Percentiles rank a stretch among this genome's conserved stretches.
These are phyloP conservation scores for Thunnus maccoyii DNA, from an alignment of 2,113 vertebrate species.

Conservation along the genomic window DNA sequence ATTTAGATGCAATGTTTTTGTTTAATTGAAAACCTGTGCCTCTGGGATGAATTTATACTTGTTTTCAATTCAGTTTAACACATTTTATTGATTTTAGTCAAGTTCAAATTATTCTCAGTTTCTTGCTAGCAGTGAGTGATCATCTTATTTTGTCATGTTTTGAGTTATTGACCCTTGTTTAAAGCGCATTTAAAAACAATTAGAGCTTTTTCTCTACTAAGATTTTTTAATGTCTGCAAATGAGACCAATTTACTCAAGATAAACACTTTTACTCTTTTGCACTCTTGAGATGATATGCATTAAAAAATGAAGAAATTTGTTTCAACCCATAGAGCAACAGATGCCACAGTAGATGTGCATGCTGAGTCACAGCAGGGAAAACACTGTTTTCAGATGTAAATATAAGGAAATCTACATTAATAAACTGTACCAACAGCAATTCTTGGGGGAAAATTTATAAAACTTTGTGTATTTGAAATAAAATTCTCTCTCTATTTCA, in stretches of 20 bases:
- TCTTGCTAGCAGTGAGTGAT: background rate
- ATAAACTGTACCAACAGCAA: background rate
- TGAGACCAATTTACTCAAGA: background rate
- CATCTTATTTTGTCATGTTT: background rate
- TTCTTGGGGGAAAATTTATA: background rate
- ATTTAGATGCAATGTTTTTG: background rate
- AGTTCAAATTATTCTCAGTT: constrained; percentile 24
- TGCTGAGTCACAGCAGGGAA: constrained; percentile 12
- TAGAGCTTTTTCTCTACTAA: background rate
- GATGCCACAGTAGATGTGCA: background rate
- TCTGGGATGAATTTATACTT: background rate
- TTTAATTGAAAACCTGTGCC: background rate
- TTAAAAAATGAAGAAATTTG: background rate
- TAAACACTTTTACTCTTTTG: background rate
- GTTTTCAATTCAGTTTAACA: constrained; percentile 27
- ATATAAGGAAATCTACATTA: constrained; percentile 17
- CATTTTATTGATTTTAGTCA: constrained; percentile 28
- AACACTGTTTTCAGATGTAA: background rate
- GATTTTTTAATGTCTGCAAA: background rate
- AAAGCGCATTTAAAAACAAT: constrained; percentile 1
- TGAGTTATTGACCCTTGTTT: constrained; percentile 8
- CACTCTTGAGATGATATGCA: background rate
- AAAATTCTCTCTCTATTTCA: background rate
- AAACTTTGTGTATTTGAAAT: background rate
- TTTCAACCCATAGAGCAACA: background rate